A percentile compares a stretch with the other conserved stretches of the same genome.
Conservation (phyloP, 2,888 invertebrate species). For the Ptilodon capucinus region DNA sequence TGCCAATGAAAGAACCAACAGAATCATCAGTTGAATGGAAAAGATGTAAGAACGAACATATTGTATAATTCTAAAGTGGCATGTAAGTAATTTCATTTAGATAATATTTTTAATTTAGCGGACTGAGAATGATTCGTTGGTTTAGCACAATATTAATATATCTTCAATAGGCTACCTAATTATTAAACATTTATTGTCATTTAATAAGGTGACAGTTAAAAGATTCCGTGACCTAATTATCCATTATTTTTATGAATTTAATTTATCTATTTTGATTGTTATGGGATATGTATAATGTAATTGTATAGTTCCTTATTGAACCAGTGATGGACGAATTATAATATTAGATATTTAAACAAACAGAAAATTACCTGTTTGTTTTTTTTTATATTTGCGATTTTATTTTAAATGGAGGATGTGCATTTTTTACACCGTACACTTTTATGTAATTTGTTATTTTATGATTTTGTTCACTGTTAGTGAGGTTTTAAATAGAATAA, state of each 20-base stretch:
- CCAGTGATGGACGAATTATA: conserved; percentile 3
- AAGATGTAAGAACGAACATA: too few species aligned
- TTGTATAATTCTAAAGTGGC: too few species aligned
- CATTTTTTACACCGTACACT: conserved; percentile 31
- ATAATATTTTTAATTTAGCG: too few species aligned
- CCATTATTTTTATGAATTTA: neutral
- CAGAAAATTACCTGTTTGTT: conserved; percentile 21
- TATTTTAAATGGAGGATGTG: conserved; percentile 1
- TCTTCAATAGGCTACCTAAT: too few species aligned
- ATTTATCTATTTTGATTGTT: conserved; percentile 1
- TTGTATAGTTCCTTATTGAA: conserved; percentile 24
- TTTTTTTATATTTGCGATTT: conserved; percentile 12
- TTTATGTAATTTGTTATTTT: conserved; percentile 44
- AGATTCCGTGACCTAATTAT: neutral
- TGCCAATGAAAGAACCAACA: conserved; percentile 12
- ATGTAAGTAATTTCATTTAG: too few species aligned
- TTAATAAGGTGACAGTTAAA: neutral
- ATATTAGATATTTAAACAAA: conserved; percentile 4
- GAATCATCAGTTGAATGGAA: neutral
- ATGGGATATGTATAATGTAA: neutral
- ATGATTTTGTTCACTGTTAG: conserved; percentile 51
- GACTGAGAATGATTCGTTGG: neutral
- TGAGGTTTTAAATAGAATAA: conserved; percentile 30
- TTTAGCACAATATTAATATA: neutral
- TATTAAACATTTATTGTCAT: neutral